phyloP scores from a whole-genome alignment of 2,113 vertebrate species.

The Caracal caracal region DNA sequence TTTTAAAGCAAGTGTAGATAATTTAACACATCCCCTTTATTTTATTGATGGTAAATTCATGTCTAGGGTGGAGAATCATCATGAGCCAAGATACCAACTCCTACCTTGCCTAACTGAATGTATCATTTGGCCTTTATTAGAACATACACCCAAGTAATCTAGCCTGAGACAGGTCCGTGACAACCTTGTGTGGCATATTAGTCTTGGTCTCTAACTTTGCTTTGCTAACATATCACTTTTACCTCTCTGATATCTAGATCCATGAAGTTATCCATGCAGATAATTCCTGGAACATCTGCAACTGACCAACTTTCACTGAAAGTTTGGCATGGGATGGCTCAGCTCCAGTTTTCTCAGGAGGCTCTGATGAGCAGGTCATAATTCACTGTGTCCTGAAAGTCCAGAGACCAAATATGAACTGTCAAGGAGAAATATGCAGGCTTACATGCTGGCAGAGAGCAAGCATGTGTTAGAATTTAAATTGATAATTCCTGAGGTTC shows the following conservation, averaged over 20 bases:
- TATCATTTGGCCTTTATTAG: background rate
- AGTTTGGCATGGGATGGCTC: background rate
- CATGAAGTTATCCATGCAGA: constrained; percentile 24
- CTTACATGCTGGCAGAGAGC: background rate
- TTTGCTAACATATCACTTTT: background rate
- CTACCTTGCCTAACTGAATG: background rate
- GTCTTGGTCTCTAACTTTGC: background rate
- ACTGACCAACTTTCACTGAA: background rate
- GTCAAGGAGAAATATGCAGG: constrained; percentile 61
- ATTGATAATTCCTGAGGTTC: constrained; percentile 53
- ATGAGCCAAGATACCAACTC: background rate
- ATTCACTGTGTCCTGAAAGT: constrained; percentile 51
- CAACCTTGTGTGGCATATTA: background rate
- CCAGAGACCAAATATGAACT: constrained; percentile 63
- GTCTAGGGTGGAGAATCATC: background rate
- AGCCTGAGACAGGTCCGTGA: background rate
- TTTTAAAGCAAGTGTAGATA: constrained; percentile 9
- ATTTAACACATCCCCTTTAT: background rate
- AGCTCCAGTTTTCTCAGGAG: constrained; percentile 34
- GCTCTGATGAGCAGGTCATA: constrained; percentile 40
- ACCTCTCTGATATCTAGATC: background rate
- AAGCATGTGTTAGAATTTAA: constrained; percentile 65
- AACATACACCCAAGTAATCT: background rate
- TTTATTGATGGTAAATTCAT: background rate
- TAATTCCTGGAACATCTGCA: constrained; percentile 44